Percentiles rank a stretch among this genome's conserved stretches.
phyloP scores from a whole-genome alignment of 2,797 vertebrate genomes.

The Microchirus variegatus region DNA sequence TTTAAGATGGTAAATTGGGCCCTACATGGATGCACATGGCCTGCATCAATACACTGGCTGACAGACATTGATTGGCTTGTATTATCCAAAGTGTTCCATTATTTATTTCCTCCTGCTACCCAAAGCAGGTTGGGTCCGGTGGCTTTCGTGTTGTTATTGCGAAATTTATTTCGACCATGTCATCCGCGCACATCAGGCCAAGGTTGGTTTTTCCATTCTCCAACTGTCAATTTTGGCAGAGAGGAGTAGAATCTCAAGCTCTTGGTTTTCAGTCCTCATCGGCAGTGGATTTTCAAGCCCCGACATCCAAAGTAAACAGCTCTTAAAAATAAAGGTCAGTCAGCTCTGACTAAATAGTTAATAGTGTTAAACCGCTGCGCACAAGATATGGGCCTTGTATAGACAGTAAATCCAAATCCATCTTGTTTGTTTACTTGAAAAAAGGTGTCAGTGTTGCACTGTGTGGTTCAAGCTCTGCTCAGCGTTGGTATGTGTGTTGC shows the following conservation, averaged over 20 bases:
- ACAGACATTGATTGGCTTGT: not conserved
- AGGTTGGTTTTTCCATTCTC: not conserved
- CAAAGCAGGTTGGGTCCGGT: not conserved
- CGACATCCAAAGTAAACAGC: not conserved
- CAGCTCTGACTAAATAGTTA: too few species aligned
- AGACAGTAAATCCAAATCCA: not conserved
- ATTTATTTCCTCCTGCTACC: not conserved
- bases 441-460: too few species aligned
- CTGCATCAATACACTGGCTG: not conserved
- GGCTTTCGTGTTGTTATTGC: not conserved
- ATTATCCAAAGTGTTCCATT: not conserved
- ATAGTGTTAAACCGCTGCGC: too few species aligned
- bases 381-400: too few species aligned
- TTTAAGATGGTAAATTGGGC: not conserved
- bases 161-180: too few species aligned
- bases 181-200: not conserved
- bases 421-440: not conserved
- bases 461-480: not conserved
- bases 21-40: not conserved
- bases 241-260: not conserved
- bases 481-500: not conserved
- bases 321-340: too few species aligned
- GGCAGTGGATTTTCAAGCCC: not conserved
- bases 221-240: not conserved
- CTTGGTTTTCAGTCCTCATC: not conserved